phyloP scores from a whole-genome alignment of 2,888 invertebrate species.

The Protophormia terraenovae region DNA sequence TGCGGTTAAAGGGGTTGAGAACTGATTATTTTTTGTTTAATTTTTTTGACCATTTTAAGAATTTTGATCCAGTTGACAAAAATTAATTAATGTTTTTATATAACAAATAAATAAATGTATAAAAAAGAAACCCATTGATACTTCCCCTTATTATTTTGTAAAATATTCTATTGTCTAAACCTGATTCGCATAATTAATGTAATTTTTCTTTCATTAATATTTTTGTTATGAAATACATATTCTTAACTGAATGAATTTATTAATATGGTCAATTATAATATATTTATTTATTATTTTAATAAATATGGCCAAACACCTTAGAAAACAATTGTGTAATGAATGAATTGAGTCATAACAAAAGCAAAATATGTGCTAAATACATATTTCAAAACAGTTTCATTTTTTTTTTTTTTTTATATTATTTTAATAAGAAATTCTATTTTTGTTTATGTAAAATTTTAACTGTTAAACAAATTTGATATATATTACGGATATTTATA shows the following conservation, averaged over 20 bases:
- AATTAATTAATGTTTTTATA: background rate
- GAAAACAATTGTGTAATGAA: background rate
- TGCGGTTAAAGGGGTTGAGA: background rate
- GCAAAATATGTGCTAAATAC: background rate
- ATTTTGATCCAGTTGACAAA: background rate
- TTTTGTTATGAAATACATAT: background rate
- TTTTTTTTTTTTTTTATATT: too few species aligned
- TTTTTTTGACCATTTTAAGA: background rate
- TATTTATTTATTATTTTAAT: background rate
- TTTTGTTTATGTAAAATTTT: background rate
- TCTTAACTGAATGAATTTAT: constrained; percentile 3
- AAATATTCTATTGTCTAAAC: background rate
- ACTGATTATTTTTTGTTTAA: background rate
- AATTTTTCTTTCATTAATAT: background rate
- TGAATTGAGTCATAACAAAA: background rate
- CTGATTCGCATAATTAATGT: constrained; percentile 41
- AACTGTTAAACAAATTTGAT: background rate
- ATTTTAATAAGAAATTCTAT: background rate
- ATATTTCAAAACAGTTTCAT: background rate
- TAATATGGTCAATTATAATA: background rate
- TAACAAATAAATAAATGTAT: background rate
- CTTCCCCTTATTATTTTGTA: background rate
- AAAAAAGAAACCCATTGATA: background rate
- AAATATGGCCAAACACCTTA: background rate
- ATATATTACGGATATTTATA: too few species aligned